Evolutionary conservation across 2,888 invertebrate genomes (phyloP).

Genomic region (Tribolium freemani): DNA sequence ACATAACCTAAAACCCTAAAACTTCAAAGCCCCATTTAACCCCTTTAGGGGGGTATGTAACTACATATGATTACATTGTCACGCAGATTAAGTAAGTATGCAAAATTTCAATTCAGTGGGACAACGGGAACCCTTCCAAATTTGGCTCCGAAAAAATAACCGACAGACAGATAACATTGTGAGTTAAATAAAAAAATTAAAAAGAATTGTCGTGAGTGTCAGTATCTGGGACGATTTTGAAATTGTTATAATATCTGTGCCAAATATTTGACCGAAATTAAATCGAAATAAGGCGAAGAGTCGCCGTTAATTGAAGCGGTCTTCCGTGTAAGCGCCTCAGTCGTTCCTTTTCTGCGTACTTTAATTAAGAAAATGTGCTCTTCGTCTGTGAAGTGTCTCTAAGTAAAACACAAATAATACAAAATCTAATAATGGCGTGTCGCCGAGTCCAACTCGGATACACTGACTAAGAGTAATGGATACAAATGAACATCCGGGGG

Average conservation of each 20-base stretch:
- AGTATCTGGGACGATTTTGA: too few species aligned
- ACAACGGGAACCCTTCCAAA: too few species aligned
- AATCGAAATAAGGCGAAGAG: slow-evolving; percentile 16
- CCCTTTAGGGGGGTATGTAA: too few species aligned
- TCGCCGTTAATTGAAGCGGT: neutral
- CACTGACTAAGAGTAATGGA: slow-evolving; percentile 48
- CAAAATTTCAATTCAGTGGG: too few species aligned
- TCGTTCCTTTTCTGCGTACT: slow-evolving; percentile 13
- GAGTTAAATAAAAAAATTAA: too few species aligned
- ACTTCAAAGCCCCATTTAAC: too few species aligned
- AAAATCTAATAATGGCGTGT: slow-evolving; percentile 49
- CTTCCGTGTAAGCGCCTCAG: neutral
- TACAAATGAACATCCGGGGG: slow-evolving; percentile 48
- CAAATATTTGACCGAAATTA: slow-evolving; percentile 19
- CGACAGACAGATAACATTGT: too few species aligned
- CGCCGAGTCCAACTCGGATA: slow-evolving; percentile 40
- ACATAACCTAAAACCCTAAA: too few species aligned
- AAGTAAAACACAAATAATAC: slow-evolving; percentile 50
- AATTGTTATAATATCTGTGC: slow-evolving; percentile 18
- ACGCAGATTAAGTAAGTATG: too few species aligned
- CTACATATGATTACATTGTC: too few species aligned
- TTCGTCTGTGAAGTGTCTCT: slow-evolving; percentile 40
- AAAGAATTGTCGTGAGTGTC: too few species aligned
- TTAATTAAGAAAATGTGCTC: slow-evolving; percentile 46
- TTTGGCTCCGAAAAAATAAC: too few species aligned